phyloP scores from a whole-genome alignment of 2,888 invertebrate genomes.

The Litoditis marina region DNA sequence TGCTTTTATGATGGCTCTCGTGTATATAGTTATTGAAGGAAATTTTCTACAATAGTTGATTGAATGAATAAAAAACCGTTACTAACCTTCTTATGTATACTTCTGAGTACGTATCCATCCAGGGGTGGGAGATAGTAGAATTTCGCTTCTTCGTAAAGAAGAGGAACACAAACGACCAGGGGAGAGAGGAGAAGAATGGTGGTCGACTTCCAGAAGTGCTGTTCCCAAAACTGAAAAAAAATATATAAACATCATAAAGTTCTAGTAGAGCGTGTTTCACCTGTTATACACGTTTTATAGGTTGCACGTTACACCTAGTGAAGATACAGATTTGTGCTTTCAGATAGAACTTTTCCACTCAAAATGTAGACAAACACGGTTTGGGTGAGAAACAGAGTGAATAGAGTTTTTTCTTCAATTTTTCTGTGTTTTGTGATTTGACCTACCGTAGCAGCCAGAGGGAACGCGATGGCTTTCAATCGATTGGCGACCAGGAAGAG shows the following conservation, averaged over 20 bases:
- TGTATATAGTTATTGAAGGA: not conserved
- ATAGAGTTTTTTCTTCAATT: too few relatives aligned
- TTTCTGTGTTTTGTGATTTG: too few relatives aligned
- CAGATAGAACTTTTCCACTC: too few relatives aligned
- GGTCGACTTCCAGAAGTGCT: slow-evolving; percentile 6
- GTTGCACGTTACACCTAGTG: too few relatives aligned
- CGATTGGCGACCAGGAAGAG: slow-evolving; percentile 9
- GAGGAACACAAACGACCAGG: slow-evolving; percentile 7
- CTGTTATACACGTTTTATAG: too few relatives aligned
- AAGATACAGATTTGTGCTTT: too few relatives aligned
- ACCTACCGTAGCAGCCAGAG: slow-evolving; percentile 6
- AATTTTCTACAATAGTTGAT: not conserved
- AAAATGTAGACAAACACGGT: too few relatives aligned
- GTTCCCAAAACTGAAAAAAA: slow-evolving; percentile 9
- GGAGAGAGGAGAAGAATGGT: not conserved
- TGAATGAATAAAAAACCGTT: not conserved
- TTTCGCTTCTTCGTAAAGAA: slow-evolving; percentile 5
- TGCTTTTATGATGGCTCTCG: too few relatives aligned
- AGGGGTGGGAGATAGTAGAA: slow-evolving; percentile 8
- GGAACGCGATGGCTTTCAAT: slow-evolving; percentile 9
- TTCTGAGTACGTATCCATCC: slow-evolving; percentile 9
- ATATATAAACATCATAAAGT: too few relatives aligned
- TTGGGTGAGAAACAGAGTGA: too few relatives aligned
- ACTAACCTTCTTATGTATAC: not conserved
- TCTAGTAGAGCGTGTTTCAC: too few relatives aligned